phyloP scores from a whole-genome alignment of 23 tunicate genomes.

The Diplosoma virens region DNA sequence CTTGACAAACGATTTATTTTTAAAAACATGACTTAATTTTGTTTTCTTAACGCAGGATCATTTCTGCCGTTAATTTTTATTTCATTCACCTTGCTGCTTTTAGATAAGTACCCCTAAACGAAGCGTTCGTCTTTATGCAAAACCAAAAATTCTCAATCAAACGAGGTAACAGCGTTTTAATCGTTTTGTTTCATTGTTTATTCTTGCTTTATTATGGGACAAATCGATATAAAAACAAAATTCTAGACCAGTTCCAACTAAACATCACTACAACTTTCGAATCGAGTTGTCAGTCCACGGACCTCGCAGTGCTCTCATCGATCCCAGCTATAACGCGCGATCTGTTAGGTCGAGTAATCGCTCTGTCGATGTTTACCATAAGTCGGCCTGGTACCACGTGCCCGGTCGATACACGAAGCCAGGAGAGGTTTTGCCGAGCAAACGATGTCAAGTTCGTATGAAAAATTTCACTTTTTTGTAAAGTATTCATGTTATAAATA shows the following conservation, averaged over 20 bases:
- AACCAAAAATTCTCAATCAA: neutral
- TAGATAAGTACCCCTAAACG: conserved; percentile 18
- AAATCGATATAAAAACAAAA: neutral
- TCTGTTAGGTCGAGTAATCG: conserved; percentile 2
- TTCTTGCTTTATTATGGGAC: neutral
- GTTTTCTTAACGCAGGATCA: too few relatives aligned
- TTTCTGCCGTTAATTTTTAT: too few relatives aligned
- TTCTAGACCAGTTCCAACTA: neutral
- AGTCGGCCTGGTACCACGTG: conserved; percentile 79
- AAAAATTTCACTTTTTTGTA: neutral
- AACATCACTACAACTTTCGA: conserved; percentile 20
- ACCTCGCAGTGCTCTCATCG: conserved; percentile 39
- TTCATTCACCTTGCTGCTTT: neutral
- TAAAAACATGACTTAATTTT: too few relatives aligned
- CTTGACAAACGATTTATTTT: too few relatives aligned
- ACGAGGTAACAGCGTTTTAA: too few relatives aligned
- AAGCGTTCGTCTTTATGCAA: conserved; percentile 9
- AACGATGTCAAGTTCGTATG: conserved; percentile 66
- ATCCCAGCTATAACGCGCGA: conserved; percentile 30
- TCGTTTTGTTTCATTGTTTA: neutral
- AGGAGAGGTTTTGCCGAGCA: conserved; percentile 58
- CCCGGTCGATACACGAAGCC: conserved; percentile 72
- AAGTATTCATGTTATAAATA: too few relatives aligned
- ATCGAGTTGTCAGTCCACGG: conserved; percentile 77
- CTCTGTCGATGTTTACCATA: conserved; percentile 40